These are phyloP conservation scores for Hydrophis major DNA, from an alignment of 2,797 vertebrate species.

Conservation along the genomic window DNA sequence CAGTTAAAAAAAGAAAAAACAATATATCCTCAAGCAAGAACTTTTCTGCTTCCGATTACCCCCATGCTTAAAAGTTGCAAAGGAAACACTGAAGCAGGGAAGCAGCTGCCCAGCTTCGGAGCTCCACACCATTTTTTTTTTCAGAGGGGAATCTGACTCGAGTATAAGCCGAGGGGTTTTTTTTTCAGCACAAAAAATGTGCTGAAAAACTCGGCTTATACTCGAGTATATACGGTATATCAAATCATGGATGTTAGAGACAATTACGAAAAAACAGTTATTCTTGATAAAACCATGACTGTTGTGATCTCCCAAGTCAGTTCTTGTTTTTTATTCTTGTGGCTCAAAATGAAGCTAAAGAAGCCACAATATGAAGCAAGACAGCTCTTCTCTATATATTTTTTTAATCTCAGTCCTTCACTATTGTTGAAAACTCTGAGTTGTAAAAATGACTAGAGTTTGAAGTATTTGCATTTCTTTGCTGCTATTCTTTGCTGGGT, in stretches of 20 bases:
- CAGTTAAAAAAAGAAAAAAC: no score
- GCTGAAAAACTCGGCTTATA: no score
- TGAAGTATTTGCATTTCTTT: neutral
- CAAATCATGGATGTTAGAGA: neutral
- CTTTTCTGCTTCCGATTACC: no score
- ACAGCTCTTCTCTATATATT: neutral
- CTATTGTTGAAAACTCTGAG: neutral
- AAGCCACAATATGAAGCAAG: neutral
- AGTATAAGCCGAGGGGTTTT: no score
- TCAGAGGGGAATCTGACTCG: no score
- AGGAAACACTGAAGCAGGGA: no score
- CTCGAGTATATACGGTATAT: neutral
- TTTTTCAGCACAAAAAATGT: no score
- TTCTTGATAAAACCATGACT: neutral
- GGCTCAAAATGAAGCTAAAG: neutral
- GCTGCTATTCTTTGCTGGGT: neutral
- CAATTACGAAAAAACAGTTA: neutral
- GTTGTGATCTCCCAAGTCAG: neutral
- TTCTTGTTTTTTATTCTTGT: neutral
- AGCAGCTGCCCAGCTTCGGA: no score
- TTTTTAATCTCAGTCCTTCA: neutral
- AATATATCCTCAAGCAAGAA: no score
- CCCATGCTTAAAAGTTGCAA: no score
- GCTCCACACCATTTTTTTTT: no score
- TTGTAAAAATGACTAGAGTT: neutral